Evolutionary conservation across 1,140 invertebrate species (phyloP), one percentile per base, ranked within the genome.

Genomic region (Popillia japonica): DNA sequence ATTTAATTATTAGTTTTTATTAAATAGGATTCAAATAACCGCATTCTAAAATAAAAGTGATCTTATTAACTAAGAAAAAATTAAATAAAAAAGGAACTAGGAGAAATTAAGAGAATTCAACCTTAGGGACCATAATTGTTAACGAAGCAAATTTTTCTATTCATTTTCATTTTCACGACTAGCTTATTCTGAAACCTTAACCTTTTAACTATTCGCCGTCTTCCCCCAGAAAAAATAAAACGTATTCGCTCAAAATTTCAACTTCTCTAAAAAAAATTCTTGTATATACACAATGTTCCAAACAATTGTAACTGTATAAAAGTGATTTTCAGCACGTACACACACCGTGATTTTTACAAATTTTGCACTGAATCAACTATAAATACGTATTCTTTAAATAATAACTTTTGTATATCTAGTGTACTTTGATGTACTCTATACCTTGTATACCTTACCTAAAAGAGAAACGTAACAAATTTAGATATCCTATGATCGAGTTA

Each of bases 31-130:
- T 34, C n/a, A 55, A 55, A n/a, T 17, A 17, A 55, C n/a, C 48
- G 17, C 17, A 55, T 55, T 55, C 48, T 55, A 55, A 55, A 55
- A 55, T 55, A 55, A 55, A 55, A 55, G 48, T 55, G 48, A 55
- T 55, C 48, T 55, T 55, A 55, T 17, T 55, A 55, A 7, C n/a
- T 55, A 55, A 55, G 27, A 34, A 34, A 2, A 55, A 55, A n/a
- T 6, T 55, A 48, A 48, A n/a, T 14, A 48, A 48, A 10, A 42
- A 10, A 48, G 17, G 17, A 48, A 48, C 17, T 20, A 55, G 27
- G 17, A 55, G 6, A 55, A 44, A 44, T 17, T 17, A 17, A 14
- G 17, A 34, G 27, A 55, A 55, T n/a, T 55, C 48, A 14, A 17
- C n/a, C 48, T 55, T 55, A 55, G 48, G 48, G 48, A 55, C 48